Conservation (phyloP, 2,113 vertebrate species). For the Puntigrus tetrazona region DNA sequence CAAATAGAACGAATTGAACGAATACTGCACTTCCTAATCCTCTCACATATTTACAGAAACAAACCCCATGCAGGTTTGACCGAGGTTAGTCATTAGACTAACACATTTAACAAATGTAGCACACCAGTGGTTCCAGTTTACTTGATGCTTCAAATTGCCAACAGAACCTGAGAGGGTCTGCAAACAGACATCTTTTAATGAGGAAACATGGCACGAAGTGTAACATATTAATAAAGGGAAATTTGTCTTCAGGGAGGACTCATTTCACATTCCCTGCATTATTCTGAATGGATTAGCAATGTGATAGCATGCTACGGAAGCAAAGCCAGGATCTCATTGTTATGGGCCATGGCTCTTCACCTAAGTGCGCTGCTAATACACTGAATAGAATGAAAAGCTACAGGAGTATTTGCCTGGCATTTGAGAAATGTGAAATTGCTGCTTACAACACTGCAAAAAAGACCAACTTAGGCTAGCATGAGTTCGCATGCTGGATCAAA, state of each 20-base stretch:
- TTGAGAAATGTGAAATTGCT: constrained; percentile 23
- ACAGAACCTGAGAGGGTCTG: background rate
- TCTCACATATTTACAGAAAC: constrained; percentile 27
- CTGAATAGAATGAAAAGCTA: background rate
- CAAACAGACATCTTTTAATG: constrained; percentile 55
- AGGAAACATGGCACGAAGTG: constrained; percentile 61
- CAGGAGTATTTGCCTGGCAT: constrained; percentile 23
- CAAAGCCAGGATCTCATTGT: constrained; percentile 35
- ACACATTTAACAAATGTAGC: constrained; percentile 21
- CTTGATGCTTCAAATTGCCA: constrained; percentile 27
- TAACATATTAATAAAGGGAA: constrained; percentile 64
- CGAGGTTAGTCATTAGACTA: constrained; percentile 14
- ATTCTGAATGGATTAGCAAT: constrained; percentile 66
- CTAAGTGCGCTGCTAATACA: background rate
- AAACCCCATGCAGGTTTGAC: constrained; percentile 31
- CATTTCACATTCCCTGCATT: constrained; percentile 52
- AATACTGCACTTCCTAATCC: background rate
- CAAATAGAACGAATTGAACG: background rate
- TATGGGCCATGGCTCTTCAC: background rate
- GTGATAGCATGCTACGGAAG: constrained; percentile 5
- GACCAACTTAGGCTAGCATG: background rate
- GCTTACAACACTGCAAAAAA: background rate
- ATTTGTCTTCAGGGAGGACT: constrained; percentile 57
- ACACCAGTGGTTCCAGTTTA: constrained; percentile 24
- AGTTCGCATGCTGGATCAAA: background rate